These are phyloP conservation scores for Scartelaos histophorus DNA, from an alignment of 2,113 vertebrate species.

Conservation along the genomic window DNA sequence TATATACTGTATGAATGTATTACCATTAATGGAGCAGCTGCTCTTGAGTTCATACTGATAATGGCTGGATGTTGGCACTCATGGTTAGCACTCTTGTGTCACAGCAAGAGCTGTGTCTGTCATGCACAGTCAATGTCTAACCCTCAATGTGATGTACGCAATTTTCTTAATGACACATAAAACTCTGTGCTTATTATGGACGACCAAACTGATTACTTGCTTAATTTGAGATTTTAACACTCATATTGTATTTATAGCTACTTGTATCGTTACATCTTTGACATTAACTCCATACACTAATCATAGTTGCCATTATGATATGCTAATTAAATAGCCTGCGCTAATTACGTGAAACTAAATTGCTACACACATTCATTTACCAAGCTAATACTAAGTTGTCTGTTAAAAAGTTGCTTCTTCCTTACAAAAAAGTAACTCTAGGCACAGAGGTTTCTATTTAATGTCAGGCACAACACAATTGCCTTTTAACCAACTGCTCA, in stretches of 20 bases:
- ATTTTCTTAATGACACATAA: background rate
- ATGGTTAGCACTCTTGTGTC: background rate
- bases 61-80: background rate
- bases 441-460: slow-evolving; percentile 24
- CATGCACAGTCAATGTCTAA: too few species aligned
- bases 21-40: background rate
- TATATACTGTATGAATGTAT: background rate
- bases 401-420: background rate
- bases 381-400: background rate
- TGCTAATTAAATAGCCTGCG: background rate
- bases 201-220: too few species aligned
- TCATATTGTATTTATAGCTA: background rate
- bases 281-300: background rate
- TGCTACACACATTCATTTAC: background rate
- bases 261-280: background rate
- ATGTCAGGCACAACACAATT: slow-evolving; percentile 29
- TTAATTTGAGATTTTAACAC: background rate
- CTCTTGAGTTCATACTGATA: background rate
- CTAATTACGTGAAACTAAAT: background rate
- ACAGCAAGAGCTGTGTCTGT: background rate
- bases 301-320: background rate
- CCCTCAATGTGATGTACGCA: background rate
- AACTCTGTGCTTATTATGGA: background rate
- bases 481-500: slow-evolving; percentile 10
- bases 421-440: background rate